Base-by-base conservation (phyloP, 2,888 invertebrate species). In the Mylabris sibirica region DNA sequence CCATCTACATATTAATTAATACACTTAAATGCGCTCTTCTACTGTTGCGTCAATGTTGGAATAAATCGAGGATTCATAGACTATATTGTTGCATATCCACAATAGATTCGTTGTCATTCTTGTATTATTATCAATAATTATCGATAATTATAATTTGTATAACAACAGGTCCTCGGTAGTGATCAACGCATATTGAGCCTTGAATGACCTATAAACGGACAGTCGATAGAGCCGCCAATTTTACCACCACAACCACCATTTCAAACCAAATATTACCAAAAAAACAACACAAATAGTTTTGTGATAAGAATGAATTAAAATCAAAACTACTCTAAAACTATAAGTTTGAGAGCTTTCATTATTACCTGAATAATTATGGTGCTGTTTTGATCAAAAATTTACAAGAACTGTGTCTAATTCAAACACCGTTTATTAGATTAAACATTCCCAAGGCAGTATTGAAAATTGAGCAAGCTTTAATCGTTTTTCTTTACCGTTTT, bases 1-100 rank as follows among this genome's bases (percentile, higher is more conserved):
- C 22, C n/a, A 44, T 44, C 44, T 57, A 57, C 57, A 57, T 24
- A 57, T 24, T 14, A 24, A 57, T 57, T 57, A 57, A 9, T 8
- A 57, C 57, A 24, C 24, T 24, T 24, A 57, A 57, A 57, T 20
- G 57, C 2, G 57, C 2, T 24, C 57, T 24, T 24, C 12, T 57
- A 57, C 57, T 24, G 12, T n/a, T n/a, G 44, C n/a, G 2, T 17
- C 17, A 57, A 6, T 24, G 24, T 1, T 57, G 5, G 24, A 24
- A 57, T 57, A 24, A 57, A 57, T 57, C 24, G 57, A 20, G 20
- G 49, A 20, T 49, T 22, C 9, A 57, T 24, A 22, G 2, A 14
- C 22, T 53, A 53, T 11, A 11, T 22, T 53, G 20, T 49, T n/a
- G 41, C n/a, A 8, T 35, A 9, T n/a, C 9, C 41, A 14, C 41